Evolutionary conservation across 1,140 invertebrate species (phyloP), one percentile per base, ranked within the genome.

Genomic region (Melipona quadrifasciata): DNA sequence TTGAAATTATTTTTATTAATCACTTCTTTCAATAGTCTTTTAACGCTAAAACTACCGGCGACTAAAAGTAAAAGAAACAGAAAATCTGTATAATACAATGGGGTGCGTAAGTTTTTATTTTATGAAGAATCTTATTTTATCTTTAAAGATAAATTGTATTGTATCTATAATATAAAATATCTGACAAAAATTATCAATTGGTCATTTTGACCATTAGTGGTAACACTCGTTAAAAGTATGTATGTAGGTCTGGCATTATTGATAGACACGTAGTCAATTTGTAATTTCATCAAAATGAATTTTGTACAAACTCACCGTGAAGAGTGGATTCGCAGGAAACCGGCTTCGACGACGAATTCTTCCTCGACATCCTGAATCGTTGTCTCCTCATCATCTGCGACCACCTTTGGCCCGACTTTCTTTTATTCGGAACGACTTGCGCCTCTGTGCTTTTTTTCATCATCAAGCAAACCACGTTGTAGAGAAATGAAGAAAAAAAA

Each of bases 341-440:
- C 1, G 72, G 39, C 76, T 65, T 85, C 64, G 47, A 73, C 1
- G 80, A 72, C 12, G 87, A 89, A 14, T 68, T 89, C 51, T 85
- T 90, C 24, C 85, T 83, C 21, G 88, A 90, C 19, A 84, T 73
- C 58, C 80, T 90, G 53, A 89, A 89, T 0, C 92, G 89, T 58
- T 91, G 92, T 47, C 82, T 87, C 53, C 87, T 86, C 39, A 78
- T 73, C 53, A 90, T 91, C 0, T 85, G 79, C 0, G 82, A 88
- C 89, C 90, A 90, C 14, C 74, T 83, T 17, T 77, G 91, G 24
- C 53, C 72, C 2, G 70, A 12, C 47, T 84, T 92, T 82, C 87
- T 92, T 24, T 88, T 90, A 55, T 53, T 64, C 21, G 82, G 31
- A 31, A 67, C 68, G 4, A 34, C 39, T n/a, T 86, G 89, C 21